Evolutionary conservation across 2,113 vertebrate genomes (phyloP).

Genomic region (Alexandromys fortis): DNA sequence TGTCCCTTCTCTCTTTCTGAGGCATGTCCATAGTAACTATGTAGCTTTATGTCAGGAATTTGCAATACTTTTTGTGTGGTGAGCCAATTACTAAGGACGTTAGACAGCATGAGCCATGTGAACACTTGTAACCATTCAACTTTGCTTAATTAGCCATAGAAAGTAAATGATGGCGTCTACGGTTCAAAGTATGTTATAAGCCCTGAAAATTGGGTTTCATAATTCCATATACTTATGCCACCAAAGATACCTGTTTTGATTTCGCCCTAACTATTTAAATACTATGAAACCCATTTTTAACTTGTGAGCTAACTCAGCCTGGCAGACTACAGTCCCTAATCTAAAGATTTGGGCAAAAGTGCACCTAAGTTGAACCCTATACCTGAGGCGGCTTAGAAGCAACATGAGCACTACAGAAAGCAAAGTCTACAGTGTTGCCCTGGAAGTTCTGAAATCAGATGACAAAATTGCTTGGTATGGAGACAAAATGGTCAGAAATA

Average conservation of each 20-base stretch:
- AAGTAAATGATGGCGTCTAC: background rate
- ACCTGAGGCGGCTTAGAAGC: background rate
- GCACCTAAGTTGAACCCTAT: background rate
- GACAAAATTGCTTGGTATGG: background rate
- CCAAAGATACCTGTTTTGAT: slow-evolving; percentile 19
- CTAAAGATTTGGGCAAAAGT: slow-evolving; percentile 9
- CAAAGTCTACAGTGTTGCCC: slow-evolving; percentile 8
- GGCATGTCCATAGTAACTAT: background rate
- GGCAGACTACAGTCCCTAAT: background rate
- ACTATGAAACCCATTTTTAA: slow-evolving; percentile 50
- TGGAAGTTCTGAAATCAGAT: slow-evolving; percentile 42
- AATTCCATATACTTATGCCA: slow-evolving; percentile 5
- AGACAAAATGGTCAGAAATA: background rate
- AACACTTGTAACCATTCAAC: slow-evolving; percentile 4
- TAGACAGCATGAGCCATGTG: background rate
- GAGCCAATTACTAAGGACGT: slow-evolving; percentile 25
- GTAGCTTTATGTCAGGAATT: background rate
- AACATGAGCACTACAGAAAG: slow-evolving; percentile 9
- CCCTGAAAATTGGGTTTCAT: slow-evolving; percentile 35
- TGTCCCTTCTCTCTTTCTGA: background rate
- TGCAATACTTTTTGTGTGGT: background rate
- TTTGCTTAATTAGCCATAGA: slow-evolving; percentile 17
- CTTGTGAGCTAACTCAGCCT: background rate
- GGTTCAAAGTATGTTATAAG: background rate
- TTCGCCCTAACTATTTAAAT: background rate